phyloP scores from a whole-genome alignment of 2,797 vertebrate genomes.

The Smutsia temminckii region DNA sequence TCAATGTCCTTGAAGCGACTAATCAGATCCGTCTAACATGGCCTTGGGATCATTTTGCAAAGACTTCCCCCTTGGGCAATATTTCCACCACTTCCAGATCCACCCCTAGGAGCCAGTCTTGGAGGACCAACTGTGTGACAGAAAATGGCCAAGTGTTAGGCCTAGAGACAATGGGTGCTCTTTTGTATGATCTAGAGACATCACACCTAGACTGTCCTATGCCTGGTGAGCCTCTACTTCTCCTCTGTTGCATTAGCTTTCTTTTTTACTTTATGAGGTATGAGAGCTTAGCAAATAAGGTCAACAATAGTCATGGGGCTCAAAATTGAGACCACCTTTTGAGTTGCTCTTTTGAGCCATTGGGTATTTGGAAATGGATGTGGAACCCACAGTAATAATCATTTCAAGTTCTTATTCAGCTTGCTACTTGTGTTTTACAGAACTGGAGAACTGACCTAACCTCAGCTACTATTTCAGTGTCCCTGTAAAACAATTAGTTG shows the following conservation, averaged over 20 bases:
- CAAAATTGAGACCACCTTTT: not conserved
- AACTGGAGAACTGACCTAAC: not conserved
- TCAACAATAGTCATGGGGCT: not conserved
- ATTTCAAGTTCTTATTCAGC: constrained; percentile 22
- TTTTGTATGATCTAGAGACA: not conserved
- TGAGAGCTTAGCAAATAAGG: not conserved
- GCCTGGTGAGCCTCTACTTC: not conserved
- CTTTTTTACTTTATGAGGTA: not conserved
- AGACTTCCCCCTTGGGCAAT: not conserved
- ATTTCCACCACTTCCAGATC: not conserved
- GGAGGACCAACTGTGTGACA: not conserved
- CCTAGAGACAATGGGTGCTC: not conserved
- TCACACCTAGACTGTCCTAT: not conserved
- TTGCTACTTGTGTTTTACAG: not conserved
- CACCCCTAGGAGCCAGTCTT: not conserved
- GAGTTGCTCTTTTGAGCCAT: not conserved
- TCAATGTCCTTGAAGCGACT: not conserved
- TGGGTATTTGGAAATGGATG: not conserved
- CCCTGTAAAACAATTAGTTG: not conserved
- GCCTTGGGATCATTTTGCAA: not conserved
- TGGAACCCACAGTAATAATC: not conserved
- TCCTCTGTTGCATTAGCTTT: not conserved
- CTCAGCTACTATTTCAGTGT: not conserved
- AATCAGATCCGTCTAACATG: not conserved
- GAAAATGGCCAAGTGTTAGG: not conserved